A percentile compares a stretch with the other conserved stretches of the same genome.
These are phyloP conservation scores for Aricia artaxerxes DNA, from an alignment of 2,888 invertebrate genomes.

Conservation along the genomic window DNA sequence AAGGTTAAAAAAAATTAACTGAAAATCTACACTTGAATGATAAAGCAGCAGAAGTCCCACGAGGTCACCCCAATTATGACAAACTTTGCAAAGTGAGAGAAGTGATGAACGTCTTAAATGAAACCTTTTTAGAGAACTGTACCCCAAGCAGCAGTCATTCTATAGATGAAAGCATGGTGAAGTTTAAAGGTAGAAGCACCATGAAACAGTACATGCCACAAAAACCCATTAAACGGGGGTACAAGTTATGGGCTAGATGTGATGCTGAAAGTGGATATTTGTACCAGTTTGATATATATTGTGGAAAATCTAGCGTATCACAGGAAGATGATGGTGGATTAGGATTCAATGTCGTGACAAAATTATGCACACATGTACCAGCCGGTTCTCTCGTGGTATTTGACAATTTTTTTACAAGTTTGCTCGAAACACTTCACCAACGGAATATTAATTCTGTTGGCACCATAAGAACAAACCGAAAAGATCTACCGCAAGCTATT, in stretches of 20 bases:
- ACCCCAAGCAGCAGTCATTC: slow-evolving; percentile 31
- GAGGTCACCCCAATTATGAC: too few relatives aligned
- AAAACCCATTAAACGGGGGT: slow-evolving; percentile 6
- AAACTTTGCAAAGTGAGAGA: too few relatives aligned
- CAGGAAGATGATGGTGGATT: slow-evolving; percentile 40
- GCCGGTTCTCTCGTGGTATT: too few relatives aligned
- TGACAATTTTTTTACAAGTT: too few relatives aligned
- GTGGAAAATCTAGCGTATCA: slow-evolving; percentile 42
- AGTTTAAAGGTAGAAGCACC: slow-evolving; percentile 40
- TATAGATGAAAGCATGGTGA: slow-evolving; percentile 43
- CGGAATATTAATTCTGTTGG: too few relatives aligned
- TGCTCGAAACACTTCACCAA: too few relatives aligned
- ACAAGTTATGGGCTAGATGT: slow-evolving; percentile 17
- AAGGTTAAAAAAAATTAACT: slow-evolving; percentile 34
- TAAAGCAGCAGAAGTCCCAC: neutral
- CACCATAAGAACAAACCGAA: too few relatives aligned
- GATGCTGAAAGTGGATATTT: neutral
- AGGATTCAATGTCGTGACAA: slow-evolving; percentile 41
- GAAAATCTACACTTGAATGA: slow-evolving; percentile 28
- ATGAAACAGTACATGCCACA: slow-evolving; percentile 43
- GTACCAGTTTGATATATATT: slow-evolving; percentile 45
- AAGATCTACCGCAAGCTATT: slow-evolving; percentile 38
- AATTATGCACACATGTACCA: too few relatives aligned
- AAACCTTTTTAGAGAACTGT: too few relatives aligned
- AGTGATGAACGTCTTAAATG: too few relatives aligned